A percentile compares a stretch with the other conserved stretches of the same genome.
These are phyloP conservation scores for Hecatera dysodea DNA, from an alignment of 2,888 invertebrate genomes.

Conservation along the genomic window DNA sequence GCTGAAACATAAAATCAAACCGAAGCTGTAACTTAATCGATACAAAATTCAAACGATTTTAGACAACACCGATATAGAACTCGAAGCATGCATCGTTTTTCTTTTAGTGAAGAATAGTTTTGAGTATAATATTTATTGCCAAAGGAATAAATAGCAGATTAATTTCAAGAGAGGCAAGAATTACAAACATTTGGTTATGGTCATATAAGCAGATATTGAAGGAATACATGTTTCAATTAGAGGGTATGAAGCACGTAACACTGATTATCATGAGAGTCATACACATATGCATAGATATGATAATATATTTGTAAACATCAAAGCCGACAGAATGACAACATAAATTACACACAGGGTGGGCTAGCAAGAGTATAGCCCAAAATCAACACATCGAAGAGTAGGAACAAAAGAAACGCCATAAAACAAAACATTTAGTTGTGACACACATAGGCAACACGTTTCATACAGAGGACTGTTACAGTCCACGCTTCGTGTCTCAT, in stretches of 20 bases:
- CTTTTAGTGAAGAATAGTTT: constrained; percentile 35
- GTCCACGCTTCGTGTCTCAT: constrained; percentile 80
- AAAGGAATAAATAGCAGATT: constrained; percentile 37
- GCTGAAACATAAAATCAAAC: constrained; percentile 76
- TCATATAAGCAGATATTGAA: constrained; percentile 31
- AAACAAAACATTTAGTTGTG: constrained; percentile 65
- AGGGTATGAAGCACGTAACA: constrained; percentile 53
- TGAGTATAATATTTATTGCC: constrained; percentile 29
- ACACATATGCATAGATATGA: constrained; percentile 25
- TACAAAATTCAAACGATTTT: not conserved
- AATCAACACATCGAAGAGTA: constrained; percentile 60
- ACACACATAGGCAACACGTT: constrained; percentile 71
- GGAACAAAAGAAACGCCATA: constrained; percentile 50
- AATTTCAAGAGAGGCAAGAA: constrained; percentile 14
- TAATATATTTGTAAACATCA: constrained; percentile 36
- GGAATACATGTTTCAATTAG: constrained; percentile 6
- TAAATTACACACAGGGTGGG: constrained; percentile 40
- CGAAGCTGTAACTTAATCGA: constrained; percentile 26
- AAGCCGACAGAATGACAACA: constrained; percentile 52
- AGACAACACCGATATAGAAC: constrained; percentile 60
- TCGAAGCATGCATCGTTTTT: constrained; percentile 56
- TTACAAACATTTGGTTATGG: constrained; percentile 14
- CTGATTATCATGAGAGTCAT: constrained; percentile 22
- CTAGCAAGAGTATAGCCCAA: constrained; percentile 48
- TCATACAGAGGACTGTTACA: constrained; percentile 70